Base-by-base conservation (phyloP, 2,888 invertebrate species). In the Mythimna pallens region DNA sequence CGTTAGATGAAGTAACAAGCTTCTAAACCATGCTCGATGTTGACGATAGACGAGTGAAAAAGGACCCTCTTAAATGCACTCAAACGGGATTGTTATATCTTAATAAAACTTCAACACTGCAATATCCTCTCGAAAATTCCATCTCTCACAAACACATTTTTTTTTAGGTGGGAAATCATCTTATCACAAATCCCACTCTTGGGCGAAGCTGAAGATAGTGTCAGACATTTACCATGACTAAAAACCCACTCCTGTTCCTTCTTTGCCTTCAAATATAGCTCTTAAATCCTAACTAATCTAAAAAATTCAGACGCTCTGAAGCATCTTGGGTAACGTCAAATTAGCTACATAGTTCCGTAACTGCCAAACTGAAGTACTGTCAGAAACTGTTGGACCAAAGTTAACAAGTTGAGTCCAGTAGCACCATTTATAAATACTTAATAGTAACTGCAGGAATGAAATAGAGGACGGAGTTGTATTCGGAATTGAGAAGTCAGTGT, bases 341-440 rank as follows among this genome's bases (percentile, higher is more conserved):
- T 36, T 61, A 59, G 9, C 58, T 64, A 66, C 62, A 69, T 17
- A 79, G 59, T 79, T 70, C 52, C 66, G 68, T 22, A 79, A 70
- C 74, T 61, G n/a, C 55, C 59, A 64, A 65, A 66, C 57, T 67
- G 54, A 54, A 82, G 54, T 52, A 30, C n/a, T n/a, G 5, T 43
- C 40, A 17, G 67, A 40, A 74, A 70, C 58, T 52, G 65, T 25
- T 47, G 10, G 43, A 22, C 22, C 40, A 36, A 71, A 80, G 66
- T 80, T 64, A 59, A 30, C 64, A 54, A 77, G 61, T 50, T 22
- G 30, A 34, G 81, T 67, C 70, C 62, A 65, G 52, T 30, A 55
- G 40, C 47, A 63, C 66, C 61, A 62, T 79, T 79, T 79, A 70
- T 80, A 80, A 82, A 80, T 79, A 74, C 36, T 79, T 82, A 66